Conservation (phyloP, 1,140 invertebrate genomes). For the Lutraria rhynchaena region DNA sequence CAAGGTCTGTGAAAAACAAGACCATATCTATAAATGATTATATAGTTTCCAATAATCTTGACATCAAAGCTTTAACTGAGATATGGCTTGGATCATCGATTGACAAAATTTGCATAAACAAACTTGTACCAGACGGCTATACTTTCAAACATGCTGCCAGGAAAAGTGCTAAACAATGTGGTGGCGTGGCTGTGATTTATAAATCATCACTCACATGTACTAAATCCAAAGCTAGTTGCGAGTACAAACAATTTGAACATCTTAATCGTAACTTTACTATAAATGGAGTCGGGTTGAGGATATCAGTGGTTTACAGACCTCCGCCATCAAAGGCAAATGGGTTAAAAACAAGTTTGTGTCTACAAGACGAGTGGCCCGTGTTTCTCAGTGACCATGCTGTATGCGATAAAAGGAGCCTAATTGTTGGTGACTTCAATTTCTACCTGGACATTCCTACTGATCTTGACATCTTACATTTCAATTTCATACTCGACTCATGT, state of each 20-base stretch:
- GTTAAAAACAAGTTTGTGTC: too few species aligned
- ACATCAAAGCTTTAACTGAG: slow-evolving; percentile 5
- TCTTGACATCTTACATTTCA: too few species aligned
- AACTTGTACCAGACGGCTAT: slow-evolving; percentile 9
- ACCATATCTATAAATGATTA: slow-evolving; percentile 30
- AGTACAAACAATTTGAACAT: too few species aligned
- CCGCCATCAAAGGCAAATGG: neutral
- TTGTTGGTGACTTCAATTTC: slow-evolving; percentile 14
- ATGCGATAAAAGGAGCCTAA: too few species aligned
- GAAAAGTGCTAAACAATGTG: neutral
- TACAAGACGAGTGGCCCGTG: too few species aligned
- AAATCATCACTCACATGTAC: neutral
- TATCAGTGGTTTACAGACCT: too few species aligned
- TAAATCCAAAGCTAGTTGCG: neutral
- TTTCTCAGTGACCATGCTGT: too few species aligned
- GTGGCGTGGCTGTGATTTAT: slow-evolving; percentile 20
- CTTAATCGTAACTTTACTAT: slow-evolving; percentile 21
- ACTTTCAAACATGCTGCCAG: slow-evolving; percentile 15
- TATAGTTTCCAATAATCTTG: neutral
- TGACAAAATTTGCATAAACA: slow-evolving; percentile 4
- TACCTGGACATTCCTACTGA: slow-evolving; percentile 18
- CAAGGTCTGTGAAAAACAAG: too few species aligned
- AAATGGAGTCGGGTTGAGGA: slow-evolving; percentile 14
- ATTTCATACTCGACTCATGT: too few species aligned
- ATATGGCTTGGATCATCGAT: slow-evolving; percentile 2